phyloP scores from a whole-genome alignment of 2,113 vertebrate species.

The Cryptomyrus ogoouensis region DNA sequence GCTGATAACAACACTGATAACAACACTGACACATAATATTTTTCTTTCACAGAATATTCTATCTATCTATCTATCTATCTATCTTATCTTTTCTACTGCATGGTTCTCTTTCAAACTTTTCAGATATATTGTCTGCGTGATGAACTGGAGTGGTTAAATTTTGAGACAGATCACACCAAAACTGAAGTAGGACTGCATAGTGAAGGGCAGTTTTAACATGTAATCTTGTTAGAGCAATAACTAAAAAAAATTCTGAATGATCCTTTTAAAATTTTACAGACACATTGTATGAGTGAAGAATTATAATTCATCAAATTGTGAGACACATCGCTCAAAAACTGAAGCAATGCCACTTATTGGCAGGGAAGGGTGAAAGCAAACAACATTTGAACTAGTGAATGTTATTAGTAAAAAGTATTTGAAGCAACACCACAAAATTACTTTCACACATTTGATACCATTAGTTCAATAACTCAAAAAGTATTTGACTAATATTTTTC shows the following conservation, averaged over 20 bases:
- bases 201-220: neutral
- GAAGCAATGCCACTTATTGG: neutral
- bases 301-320: neutral
- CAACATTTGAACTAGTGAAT: neutral
- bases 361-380: neutral
- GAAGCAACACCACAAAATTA: neutral
- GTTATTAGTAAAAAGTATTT: neutral
- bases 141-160: neutral
- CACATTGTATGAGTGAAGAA: neutral
- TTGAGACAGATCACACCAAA: neutral
- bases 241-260: neutral
- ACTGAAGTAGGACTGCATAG: neutral
- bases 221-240: neutral
- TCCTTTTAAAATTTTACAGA: neutral
- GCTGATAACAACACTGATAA: too few species aligned
- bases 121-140: neutral
- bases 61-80: too few species aligned
- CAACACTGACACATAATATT: too few species aligned
- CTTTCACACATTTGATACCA: neutral
- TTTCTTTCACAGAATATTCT: too few species aligned
- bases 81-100: neutral
- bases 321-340: neutral
- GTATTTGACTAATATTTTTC: neutral
- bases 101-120: neutral
- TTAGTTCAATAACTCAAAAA: neutral